Percentiles rank a stretch among this genome's conserved stretches.
phyloP scores from a whole-genome alignment of 2,797 vertebrate genomes.

The Nannoperca australis region DNA sequence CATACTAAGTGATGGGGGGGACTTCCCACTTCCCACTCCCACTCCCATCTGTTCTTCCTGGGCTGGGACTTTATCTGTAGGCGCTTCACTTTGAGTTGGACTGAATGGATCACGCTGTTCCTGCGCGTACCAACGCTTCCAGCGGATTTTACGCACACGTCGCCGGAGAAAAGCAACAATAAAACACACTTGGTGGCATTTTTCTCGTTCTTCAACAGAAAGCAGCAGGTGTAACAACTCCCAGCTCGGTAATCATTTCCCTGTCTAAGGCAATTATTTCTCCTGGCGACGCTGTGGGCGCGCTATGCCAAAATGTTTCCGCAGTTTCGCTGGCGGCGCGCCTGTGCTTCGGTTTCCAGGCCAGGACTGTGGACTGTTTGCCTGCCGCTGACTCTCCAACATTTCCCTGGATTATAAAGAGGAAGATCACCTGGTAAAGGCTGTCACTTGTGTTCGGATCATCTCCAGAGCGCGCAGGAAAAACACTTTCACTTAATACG shows the following conservation, averaged over 20 bases:
- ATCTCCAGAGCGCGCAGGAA: not conserved
- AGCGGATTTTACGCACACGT: conserved; percentile 44
- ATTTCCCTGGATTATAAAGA: conserved; percentile 24
- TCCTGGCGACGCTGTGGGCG: not conserved
- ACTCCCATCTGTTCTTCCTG: not conserved
- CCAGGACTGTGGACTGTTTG: conserved; percentile 29
- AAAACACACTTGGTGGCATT: not conserved
- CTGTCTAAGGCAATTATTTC: not conserved
- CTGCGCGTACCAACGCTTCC: not conserved
- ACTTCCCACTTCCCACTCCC: conserved; percentile 23
- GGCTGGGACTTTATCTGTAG: not conserved
- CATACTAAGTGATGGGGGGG: not conserved
- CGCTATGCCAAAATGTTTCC: conserved; percentile 44
- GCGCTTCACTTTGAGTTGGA: not conserved
- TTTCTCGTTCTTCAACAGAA: not conserved
- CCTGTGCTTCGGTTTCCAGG: conserved; percentile 28
- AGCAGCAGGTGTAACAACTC: conserved; percentile 19
- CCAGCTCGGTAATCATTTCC: not conserved
- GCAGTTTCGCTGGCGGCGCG: conserved; percentile 43
- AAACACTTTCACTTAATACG: not conserved
- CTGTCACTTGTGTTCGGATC: not conserved
- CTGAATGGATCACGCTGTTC: conserved; percentile 2
- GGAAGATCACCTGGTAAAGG: not conserved
- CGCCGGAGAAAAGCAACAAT: not conserved
- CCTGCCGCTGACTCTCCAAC: conserved; percentile 13